These are phyloP conservation scores for Centruroides sculpturatus DNA, from an alignment of 1,140 invertebrate genomes.

Conservation along the genomic window DNA sequence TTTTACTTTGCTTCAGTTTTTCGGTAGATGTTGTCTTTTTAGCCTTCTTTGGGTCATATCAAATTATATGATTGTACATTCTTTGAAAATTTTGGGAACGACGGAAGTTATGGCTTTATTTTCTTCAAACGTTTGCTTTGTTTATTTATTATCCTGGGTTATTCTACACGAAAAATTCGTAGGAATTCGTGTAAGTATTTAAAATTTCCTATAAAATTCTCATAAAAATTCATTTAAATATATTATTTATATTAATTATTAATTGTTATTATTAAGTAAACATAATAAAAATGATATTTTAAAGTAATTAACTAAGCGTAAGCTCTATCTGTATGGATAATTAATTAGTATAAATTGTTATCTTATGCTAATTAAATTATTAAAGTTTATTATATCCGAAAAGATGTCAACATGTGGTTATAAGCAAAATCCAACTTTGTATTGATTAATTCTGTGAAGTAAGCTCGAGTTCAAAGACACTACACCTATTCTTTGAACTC, in stretches of 20 bases:
- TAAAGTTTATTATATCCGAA: too few species aligned
- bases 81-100: conserved; percentile 63
- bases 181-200: conserved; percentile 68
- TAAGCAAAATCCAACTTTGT: too few species aligned
- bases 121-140: conserved; percentile 80
- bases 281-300: too few species aligned
- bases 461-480: too few species aligned
- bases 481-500: too few species aligned
- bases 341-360: too few species aligned
- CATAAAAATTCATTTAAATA: neutral
- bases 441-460: too few species aligned
- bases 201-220: neutral
- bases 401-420: too few species aligned
- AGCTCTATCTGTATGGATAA: too few species aligned
- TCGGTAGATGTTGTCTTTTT: conserved; percentile 61
- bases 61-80: conserved; percentile 79
- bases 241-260: neutral
- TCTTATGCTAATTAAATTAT: too few species aligned
- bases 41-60: conserved; percentile 82
- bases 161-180: conserved; percentile 92
- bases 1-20: conserved; percentile 22
- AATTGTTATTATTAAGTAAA: neutral
- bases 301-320: too few species aligned
- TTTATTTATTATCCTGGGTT: conserved; percentile 89
- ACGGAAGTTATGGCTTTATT: conserved; percentile 86